These are phyloP conservation scores for Talpa occidentalis DNA, from an alignment of 2,113 vertebrate genomes.

Conservation along the genomic window DNA sequence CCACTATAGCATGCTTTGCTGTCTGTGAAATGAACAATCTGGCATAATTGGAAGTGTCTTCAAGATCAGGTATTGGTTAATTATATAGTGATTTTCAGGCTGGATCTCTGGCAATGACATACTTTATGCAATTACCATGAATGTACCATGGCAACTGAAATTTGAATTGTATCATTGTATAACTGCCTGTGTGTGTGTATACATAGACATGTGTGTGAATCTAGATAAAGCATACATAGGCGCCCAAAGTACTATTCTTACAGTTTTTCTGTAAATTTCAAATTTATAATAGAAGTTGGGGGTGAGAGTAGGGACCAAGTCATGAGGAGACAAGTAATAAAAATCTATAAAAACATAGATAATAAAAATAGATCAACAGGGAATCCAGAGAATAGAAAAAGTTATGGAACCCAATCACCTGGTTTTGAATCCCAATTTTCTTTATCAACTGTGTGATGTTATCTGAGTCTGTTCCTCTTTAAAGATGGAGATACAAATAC, in stretches of 20 bases:
- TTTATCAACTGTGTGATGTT: not conserved
- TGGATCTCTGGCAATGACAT: not conserved
- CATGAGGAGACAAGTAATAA: not conserved
- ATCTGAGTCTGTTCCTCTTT: conserved; percentile 12
- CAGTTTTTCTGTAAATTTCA: conserved; percentile 26
- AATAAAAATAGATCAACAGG: not conserved
- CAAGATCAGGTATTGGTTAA: not conserved
- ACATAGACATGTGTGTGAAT: not conserved
- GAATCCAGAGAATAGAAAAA: conserved; percentile 16
- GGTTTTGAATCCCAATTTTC: not conserved
- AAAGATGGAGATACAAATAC: conserved; percentile 1
- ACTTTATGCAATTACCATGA: not conserved
- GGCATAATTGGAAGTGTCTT: not conserved
- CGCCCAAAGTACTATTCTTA: not conserved
- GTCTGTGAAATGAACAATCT: not conserved
- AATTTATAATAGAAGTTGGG: not conserved
- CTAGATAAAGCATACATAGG: not conserved
- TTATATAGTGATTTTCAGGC: conserved; percentile 2
- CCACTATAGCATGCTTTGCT: not conserved
- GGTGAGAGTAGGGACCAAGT: not conserved
- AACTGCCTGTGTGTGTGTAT: not conserved
- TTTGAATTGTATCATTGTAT: not conserved
- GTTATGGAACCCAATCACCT: not conserved
- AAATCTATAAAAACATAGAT: not conserved
- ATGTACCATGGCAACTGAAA: not conserved